Conservation (phyloP, 2,797 vertebrate species). For the Poeciliopsis turneri region DNA sequence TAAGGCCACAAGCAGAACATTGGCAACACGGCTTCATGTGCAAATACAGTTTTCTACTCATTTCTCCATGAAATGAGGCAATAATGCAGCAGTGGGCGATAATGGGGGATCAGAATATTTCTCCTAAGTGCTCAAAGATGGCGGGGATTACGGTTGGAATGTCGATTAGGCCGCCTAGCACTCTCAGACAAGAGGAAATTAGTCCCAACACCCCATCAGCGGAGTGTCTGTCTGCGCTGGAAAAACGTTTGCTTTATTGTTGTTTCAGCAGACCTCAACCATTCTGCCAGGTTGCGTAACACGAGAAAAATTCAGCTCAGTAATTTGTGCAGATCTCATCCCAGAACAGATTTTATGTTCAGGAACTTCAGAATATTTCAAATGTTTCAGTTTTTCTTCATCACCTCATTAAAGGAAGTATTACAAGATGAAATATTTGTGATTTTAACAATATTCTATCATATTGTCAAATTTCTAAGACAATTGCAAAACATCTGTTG, state of each 20-base stretch:
- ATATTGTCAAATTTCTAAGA: too few species aligned
- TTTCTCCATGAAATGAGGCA: constrained; percentile 39
- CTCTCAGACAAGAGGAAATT: constrained; percentile 73
- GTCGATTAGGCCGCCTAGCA: constrained; percentile 69
- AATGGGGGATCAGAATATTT: constrained; percentile 65
- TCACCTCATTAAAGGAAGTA: neutral
- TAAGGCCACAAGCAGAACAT: constrained; percentile 49
- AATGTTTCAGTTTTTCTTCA: neutral
- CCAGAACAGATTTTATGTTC: constrained; percentile 20
- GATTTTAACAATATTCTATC: neutral
- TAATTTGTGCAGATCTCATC: constrained; percentile 41
- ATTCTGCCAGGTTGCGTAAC: constrained; percentile 61
- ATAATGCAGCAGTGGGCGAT: constrained; percentile 54
- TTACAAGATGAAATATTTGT: neutral
- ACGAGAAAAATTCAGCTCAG: constrained; percentile 40
- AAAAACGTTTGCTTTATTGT: constrained; percentile 70
- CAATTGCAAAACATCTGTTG: too few species aligned
- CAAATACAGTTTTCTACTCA: constrained; percentile 40
- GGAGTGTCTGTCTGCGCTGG: constrained; percentile 66
- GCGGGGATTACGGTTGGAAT: constrained; percentile 69
- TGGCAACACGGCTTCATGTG: neutral
- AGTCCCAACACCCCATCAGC: constrained; percentile 68
- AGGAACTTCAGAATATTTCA: constrained; percentile 11
- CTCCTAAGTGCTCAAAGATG: constrained; percentile 67
- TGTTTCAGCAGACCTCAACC: constrained; percentile 67